phyloP scores from a whole-genome alignment of 2,888 invertebrate genomes.

The Nudaria mundana region DNA sequence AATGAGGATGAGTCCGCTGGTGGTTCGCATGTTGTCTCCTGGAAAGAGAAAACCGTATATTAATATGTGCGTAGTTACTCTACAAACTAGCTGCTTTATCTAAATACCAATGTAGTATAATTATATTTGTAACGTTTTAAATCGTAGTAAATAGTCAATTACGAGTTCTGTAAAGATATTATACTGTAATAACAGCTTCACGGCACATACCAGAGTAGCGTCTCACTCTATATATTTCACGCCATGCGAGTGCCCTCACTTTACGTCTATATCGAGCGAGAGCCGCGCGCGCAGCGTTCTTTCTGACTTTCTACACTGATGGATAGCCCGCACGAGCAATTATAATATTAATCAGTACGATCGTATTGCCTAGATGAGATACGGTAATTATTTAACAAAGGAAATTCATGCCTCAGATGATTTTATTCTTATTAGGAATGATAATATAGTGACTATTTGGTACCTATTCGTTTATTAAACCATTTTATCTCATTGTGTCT shows the following conservation, averaged over 20 bases:
- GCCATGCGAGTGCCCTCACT: conserved; percentile 48
- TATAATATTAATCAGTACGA: conserved; percentile 80
- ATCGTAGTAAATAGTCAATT: conserved; percentile 10
- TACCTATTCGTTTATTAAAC: neutral
- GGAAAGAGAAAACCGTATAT: conserved; percentile 51
- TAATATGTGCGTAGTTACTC: too few species aligned
- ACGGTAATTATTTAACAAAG: conserved; percentile 64
- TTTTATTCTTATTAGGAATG: neutral
- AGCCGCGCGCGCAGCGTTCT: conserved; percentile 51
- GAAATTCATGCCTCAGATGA: conserved; percentile 5
- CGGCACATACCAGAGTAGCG: conserved; percentile 58
- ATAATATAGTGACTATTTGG: neutral
- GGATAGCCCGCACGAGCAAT: conserved; percentile 74
- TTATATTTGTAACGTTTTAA: neutral
- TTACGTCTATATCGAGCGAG: conserved; percentile 42
- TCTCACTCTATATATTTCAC: conserved; percentile 70
- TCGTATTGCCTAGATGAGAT: conserved; percentile 67
- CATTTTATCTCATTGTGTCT: too few species aligned
- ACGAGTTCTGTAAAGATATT: conserved; percentile 12
- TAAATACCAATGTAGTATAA: neutral
- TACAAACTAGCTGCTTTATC: neutral
- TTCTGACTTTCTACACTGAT: conserved; percentile 79
- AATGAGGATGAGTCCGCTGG: conserved; percentile 90
- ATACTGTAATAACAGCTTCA: conserved; percentile 23
- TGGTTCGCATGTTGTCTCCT: conserved; percentile 90